Conservation (phyloP, 2,888 invertebrate species). For the Pilophorus perplexus region DNA sequence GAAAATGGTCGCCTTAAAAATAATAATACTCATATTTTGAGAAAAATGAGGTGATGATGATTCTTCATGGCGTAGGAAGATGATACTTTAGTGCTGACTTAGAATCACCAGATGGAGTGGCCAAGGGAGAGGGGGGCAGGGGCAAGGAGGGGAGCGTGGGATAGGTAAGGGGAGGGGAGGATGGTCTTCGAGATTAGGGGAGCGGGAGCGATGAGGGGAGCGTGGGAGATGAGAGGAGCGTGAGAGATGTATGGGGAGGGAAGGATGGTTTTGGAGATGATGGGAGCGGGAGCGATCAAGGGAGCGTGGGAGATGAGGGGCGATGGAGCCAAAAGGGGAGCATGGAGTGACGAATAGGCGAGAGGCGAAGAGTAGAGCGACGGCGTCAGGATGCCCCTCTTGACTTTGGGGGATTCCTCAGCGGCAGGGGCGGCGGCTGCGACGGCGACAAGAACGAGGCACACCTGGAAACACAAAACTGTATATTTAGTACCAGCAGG, state of each 20-base stretch:
- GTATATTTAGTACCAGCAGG: neutral
- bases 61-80: neutral
- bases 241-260: slow-evolving; percentile 11
- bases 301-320: slow-evolving; percentile 28
- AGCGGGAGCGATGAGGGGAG: no score
- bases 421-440: slow-evolving; percentile 21
- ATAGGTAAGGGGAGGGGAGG: slow-evolving; percentile 2
- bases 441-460: slow-evolving; percentile 20
- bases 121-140: slow-evolving; percentile 28
- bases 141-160: neutral
- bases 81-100: neutral
- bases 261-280: slow-evolving; percentile 26
- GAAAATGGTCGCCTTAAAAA: slow-evolving; percentile 5
- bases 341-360: slow-evolving; percentile 1
- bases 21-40: slow-evolving; percentile 23
- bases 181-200: slow-evolving; percentile 23
- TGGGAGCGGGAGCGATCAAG: slow-evolving; percentile 22
- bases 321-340: slow-evolving; percentile 21
- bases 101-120: slow-evolving; percentile 27
- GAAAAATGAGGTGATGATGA: neutral
- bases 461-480: slow-evolving; percentile 22
- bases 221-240: slow-evolving; percentile 28
- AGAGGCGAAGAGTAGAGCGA: neutral
- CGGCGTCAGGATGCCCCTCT: slow-evolving; percentile 12
- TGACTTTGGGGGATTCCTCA: slow-evolving; percentile 19